phyloP scores from a whole-genome alignment of 2,797 vertebrate species.

The Alcedo atthis region DNA sequence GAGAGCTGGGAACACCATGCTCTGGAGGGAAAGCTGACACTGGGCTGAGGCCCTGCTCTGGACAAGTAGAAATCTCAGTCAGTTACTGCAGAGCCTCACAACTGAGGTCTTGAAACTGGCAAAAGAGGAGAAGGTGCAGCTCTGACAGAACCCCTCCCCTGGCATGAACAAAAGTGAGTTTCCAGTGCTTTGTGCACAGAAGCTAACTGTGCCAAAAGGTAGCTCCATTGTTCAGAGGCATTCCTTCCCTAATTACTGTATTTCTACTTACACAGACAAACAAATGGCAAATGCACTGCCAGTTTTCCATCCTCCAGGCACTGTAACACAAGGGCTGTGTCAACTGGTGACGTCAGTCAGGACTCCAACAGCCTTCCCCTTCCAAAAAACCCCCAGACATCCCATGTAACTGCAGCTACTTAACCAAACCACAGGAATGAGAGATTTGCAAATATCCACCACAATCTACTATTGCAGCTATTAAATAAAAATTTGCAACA shows the following conservation, averaged over 20 bases:
- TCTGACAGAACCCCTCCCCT: background rate
- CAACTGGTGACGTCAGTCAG: background rate
- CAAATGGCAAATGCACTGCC: slow-evolving; percentile 23
- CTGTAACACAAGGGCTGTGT: slow-evolving; percentile 30
- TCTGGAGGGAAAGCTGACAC: background rate
- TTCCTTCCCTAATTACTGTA: slow-evolving; percentile 9
- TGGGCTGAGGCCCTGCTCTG: background rate
- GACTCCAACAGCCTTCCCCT: background rate
- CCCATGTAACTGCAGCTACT: background rate
- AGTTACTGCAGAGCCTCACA: background rate
- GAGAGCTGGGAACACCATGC: background rate
- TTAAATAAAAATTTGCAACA: slow-evolving; percentile 20
- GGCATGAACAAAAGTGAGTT: background rate
- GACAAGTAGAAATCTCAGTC: background rate
- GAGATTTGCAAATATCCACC: background rate
- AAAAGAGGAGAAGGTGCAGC: background rate
- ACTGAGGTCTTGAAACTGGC: background rate
- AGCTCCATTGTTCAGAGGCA: slow-evolving; percentile 16
- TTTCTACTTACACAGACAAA: slow-evolving; percentile 31
- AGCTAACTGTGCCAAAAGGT: slow-evolving; percentile 34
- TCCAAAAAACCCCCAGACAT: background rate
- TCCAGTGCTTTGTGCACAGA: background rate
- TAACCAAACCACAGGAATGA: slow-evolving; percentile 44
- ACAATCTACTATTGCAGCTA: background rate
- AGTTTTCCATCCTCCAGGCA: slow-evolving; percentile 50